Evolutionary conservation across 64 coral and sea anemone species (phyloP).

Genomic region (Stichodactyla mertensii): DNA sequence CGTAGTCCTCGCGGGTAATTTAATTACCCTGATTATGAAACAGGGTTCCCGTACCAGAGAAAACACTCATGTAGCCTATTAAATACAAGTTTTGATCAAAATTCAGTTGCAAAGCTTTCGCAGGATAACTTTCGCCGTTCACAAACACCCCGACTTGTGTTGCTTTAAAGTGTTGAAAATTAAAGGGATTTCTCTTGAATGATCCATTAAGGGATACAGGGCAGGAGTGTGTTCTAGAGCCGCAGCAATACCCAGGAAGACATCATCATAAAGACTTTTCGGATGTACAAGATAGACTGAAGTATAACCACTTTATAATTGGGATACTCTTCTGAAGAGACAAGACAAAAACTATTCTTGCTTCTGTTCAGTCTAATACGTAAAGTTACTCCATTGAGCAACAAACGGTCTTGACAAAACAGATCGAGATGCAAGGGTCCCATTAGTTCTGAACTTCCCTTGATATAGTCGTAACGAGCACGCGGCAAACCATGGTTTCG

Average conservation of each 20-base stretch:
- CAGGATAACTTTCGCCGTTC: background rate
- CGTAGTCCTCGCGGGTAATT: background rate
- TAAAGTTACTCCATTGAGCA: background rate
- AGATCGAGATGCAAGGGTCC: conserved; percentile 20
- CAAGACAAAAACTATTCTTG: conserved; percentile 22
- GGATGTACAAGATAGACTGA: background rate
- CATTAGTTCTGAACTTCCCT: conserved; percentile 4
- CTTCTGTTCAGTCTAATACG: conserved; percentile 19
- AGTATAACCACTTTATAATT: conserved; percentile 2
- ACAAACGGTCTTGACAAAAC: conserved; percentile 12
- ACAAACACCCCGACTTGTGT: background rate
- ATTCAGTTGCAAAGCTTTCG: conserved; percentile 6
- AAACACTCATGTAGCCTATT: conserved; percentile 15
- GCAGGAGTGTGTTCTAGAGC: conserved; percentile 3
- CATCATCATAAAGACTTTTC: background rate
- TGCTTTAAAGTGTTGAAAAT: conserved; percentile 32
- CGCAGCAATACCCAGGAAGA: conserved; percentile 21
- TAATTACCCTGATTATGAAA: conserved; percentile 17
- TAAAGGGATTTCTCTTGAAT: conserved; percentile 11
- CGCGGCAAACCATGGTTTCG: conserved; percentile 8
- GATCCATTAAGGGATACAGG: conserved; percentile 12
- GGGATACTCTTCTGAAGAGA: background rate
- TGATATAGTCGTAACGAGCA: background rate
- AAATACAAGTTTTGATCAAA: conserved; percentile 29
- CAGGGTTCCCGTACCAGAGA: conserved; percentile 18